Conservation (phyloP, 2,113 vertebrate genomes). For the Microtus oregoni region DNA sequence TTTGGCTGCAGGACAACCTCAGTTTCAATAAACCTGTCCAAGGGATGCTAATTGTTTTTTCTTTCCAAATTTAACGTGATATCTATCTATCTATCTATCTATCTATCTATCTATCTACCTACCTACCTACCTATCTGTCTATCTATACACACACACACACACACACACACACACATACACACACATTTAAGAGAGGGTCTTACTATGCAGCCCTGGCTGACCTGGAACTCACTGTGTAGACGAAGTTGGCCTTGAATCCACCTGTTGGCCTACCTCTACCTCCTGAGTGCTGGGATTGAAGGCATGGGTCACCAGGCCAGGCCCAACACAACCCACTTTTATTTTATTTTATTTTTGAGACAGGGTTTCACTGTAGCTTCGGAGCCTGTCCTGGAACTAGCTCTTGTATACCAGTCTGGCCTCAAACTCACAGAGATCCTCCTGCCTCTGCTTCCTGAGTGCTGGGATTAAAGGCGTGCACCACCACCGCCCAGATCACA, state of each 20-base stretch:
- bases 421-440: no score
- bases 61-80: background rate
- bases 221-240: background rate
- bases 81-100: background rate
- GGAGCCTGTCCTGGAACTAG: no score
- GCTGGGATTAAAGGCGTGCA: no score
- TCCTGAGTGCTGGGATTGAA: background rate
- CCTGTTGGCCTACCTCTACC: background rate
- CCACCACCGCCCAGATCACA: no score
- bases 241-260: background rate
- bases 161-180: no score
- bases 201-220: background rate
- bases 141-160: no score
- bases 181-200: background rate
- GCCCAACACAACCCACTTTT: background rate
- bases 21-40: constrained; percentile 56
- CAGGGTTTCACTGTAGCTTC: no score
- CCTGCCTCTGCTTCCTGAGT: no score
- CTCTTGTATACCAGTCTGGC: no score
- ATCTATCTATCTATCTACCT: background rate
- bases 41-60: background rate
- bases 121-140: no score
- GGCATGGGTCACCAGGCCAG: background rate
- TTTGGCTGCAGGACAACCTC: background rate
- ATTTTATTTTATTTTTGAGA: no score